These are phyloP conservation scores for Notodonta ziczac DNA, from an alignment of 2,888 invertebrate genomes.

Conservation along the genomic window DNA sequence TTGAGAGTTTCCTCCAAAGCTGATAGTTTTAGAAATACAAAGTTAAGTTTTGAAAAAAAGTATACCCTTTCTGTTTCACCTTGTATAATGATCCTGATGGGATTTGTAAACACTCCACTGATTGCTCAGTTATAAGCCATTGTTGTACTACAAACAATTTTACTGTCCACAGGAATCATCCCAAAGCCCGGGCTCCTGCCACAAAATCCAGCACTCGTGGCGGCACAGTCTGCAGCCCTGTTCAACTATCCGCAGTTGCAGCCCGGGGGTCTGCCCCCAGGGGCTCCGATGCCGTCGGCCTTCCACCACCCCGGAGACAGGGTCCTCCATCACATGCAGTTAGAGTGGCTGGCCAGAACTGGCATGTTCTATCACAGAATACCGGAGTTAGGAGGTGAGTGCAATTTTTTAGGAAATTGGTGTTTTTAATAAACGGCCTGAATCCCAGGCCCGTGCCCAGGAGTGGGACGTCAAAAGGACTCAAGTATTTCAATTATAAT, in stretches of 20 bases:
- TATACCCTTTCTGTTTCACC: too few species aligned
- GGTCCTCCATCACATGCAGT: constrained; percentile 91
- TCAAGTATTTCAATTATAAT: too few species aligned
- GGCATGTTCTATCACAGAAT: constrained; percentile 96
- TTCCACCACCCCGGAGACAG: constrained; percentile 78
- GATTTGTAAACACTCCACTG: too few species aligned
- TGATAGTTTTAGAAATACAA: too few species aligned
- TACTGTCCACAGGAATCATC: constrained; percentile 72
- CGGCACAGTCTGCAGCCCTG: constrained; percentile 78
- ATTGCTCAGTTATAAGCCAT: too few species aligned
- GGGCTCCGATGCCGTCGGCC: constrained; percentile 79
- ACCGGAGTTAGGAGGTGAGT: constrained; percentile 91
- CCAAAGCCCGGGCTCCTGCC: constrained; percentile 86
- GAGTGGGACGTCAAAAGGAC: too few species aligned
- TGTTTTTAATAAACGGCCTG: too few species aligned
- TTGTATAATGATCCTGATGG: too few species aligned
- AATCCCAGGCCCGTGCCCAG: too few species aligned
- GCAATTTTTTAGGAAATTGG: too few species aligned
- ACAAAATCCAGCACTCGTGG: constrained; percentile 80
- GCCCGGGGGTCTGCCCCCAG: constrained; percentile 55
- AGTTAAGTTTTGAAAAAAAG: too few species aligned
- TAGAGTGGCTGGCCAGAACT: constrained; percentile 96
- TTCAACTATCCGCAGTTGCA: constrained; percentile 73
- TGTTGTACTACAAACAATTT: not conserved
- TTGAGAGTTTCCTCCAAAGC: too few species aligned